A percentile compares a stretch with the other conserved stretches of the same genome.
These are phyloP conservation scores for Nesogale talazaci DNA, from an alignment of 2,113 vertebrate genomes.

Conservation along the genomic window DNA sequence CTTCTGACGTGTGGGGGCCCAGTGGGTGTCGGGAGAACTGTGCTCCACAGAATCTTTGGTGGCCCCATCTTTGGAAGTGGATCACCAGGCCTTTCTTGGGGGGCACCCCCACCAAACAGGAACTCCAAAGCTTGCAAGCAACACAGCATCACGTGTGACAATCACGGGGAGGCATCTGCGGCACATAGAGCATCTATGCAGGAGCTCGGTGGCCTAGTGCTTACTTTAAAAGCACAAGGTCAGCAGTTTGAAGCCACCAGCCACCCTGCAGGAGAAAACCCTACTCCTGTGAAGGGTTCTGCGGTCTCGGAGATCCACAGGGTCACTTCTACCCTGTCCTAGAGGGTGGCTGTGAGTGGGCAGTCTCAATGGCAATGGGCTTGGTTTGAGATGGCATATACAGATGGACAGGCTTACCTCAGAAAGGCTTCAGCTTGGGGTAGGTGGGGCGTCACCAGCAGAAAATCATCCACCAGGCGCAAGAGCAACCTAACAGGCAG, in stretches of 20 bases:
- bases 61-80: neutral
- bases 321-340: no score
- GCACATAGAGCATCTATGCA: neutral
- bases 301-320: no score
- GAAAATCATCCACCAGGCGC: slow-evolving; percentile 95
- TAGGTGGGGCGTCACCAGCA: slow-evolving; percentile 93
- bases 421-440: slow-evolving; percentile 90
- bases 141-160: neutral
- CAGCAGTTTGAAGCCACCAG: no score
- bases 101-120: neutral
- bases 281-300: no score
- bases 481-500: slow-evolving; percentile 89
- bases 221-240: no score
- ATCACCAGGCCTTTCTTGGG: neutral
- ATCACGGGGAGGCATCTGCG: rapidly evolving
- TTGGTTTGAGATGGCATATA: no score
- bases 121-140: neutral
- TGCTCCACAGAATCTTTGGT: neutral
- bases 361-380: no score
- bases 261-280: no score
- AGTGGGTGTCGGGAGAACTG: neutral
- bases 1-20: no score
- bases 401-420: slow-evolving; percentile 81
- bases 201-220: no score
- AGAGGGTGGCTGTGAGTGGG: no score